Evolutionary conservation across 2,113 vertebrate genomes (phyloP), one percentile per base, ranked within the genome.

Genomic region (Anguilla japonica): DNA sequence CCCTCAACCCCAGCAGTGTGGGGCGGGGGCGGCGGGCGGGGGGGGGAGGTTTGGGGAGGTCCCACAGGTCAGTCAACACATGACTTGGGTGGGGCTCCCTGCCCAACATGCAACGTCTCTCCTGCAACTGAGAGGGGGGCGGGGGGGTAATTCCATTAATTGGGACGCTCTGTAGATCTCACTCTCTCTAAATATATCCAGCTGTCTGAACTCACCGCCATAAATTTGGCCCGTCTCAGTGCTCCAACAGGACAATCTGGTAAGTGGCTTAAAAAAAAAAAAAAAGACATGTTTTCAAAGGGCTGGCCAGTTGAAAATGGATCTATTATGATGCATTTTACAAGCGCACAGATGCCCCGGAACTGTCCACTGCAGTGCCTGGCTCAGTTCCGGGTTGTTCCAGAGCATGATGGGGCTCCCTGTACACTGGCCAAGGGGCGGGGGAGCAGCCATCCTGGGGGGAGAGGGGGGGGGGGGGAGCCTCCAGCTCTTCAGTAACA

Each of bases 61-160:
- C 92, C 85, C 90, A 87, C 86, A 90, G 93, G 93, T 93, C 94
- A 91, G 85, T 3, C 63, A 87, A 86, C 91, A 92, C 92, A 94
- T 94, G 94, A 95, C 93, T 94, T 90, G 91, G 89, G 89, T 85
- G 87, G 92, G 92, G 92, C 89, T 93, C 90, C 92, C 91, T 91
- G 91, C 40, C 93, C 90, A 90, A 93, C 91, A 87, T 85, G 89
- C 88, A 90, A 87, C 85, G 92, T 90, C 92, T 93, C 91, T 93
- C 93, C 91, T 85, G 91, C 91, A 92, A 93, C 94, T 94, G 93
- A 94, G 90, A 83, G 90, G 87, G 78, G 80, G 90, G 91, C 88
- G 92, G 91, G 89, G 91, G 90, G 88, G 90, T 92, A 90, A 95
- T 94, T 95, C 92, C 89, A 91, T 94, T 96, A 95, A 96, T 95